Percentiles rank a stretch among this genome's conserved stretches.
Conservation (phyloP, 2,888 invertebrate genomes). For the Plagodis pulveraria region DNA sequence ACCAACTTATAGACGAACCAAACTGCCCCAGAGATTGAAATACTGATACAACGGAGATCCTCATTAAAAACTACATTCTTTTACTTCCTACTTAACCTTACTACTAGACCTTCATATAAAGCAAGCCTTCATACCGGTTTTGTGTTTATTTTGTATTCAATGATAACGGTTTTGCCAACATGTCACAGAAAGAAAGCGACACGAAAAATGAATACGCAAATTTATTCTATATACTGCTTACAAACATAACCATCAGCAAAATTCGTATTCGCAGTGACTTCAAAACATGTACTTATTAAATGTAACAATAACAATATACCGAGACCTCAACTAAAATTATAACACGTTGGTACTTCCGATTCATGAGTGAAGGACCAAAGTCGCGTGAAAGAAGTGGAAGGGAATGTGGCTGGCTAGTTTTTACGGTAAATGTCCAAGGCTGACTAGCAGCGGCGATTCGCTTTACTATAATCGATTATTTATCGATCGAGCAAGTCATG, state of each 20-base stretch:
- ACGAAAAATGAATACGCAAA: neutral
- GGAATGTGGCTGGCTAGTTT: conserved; percentile 63
- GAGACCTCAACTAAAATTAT: too few species aligned
- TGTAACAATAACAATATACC: too few species aligned
- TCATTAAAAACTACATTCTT: too few species aligned
- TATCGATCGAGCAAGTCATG: conserved; percentile 15
- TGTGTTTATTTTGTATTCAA: neutral
- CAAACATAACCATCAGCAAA: too few species aligned
- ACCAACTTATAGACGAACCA: too few species aligned
- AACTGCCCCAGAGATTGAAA: too few species aligned
- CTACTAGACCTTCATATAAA: too few species aligned
- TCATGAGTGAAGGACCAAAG: conserved; percentile 28
- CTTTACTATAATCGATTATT: conserved; percentile 28
- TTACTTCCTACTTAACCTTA: too few species aligned
- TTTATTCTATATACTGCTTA: too few species aligned
- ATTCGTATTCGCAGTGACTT: neutral
- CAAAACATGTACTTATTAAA: neutral
- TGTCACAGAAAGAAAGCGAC: neutral
- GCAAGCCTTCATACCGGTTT: too few species aligned
- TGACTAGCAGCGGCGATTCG: conserved; percentile 39
- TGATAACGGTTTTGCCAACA: neutral
- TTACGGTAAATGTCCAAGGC: conserved; percentile 60
- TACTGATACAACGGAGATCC: too few species aligned
- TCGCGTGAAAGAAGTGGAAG: conserved; percentile 35
- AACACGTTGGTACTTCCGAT: conserved; percentile 44